Conservation (phyloP, 2,888 invertebrate genomes). For the Chromoteleia sp. region DNA sequence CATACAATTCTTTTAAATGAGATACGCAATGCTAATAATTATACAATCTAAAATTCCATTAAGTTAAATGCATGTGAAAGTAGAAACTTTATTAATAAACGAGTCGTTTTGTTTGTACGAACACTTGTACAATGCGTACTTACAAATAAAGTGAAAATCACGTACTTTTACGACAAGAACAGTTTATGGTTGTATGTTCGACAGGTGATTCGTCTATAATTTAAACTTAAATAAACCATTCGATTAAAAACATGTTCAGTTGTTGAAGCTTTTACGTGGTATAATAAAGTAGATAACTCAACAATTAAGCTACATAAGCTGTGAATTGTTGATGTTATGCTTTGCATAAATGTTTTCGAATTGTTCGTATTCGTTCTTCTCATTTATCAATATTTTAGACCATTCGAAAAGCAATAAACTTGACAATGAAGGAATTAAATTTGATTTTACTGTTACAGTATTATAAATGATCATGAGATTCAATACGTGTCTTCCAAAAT, state of each 20-base stretch:
- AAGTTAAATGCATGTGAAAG: too few species aligned
- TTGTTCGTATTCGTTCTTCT: neutral
- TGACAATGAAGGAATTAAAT: constrained; percentile 19
- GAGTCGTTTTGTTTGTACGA: too few species aligned
- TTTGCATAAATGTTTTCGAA: constrained; percentile 22
- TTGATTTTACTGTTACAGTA: constrained; percentile 12
- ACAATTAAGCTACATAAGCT: constrained; percentile 26
- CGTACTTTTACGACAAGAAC: too few species aligned
- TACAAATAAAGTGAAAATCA: too few species aligned
- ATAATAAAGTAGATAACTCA: constrained; percentile 16
- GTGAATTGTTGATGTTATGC: constrained; percentile 25
- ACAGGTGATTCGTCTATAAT: too few species aligned
- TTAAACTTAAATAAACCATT: too few species aligned
- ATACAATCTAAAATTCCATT: too few species aligned
- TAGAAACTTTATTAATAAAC: too few species aligned
- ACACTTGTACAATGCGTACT: too few species aligned
- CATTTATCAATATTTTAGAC: constrained; percentile 1
- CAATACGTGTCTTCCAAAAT: neutral
- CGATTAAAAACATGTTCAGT: constrained; percentile 9
- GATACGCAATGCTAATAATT: too few species aligned
- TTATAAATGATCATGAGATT: constrained; percentile 4
- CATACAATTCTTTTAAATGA: too few species aligned
- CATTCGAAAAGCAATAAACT: constrained; percentile 22
- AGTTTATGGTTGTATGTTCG: too few species aligned
- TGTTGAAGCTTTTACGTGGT: constrained; percentile 10